Evolutionary conservation across 1,140 invertebrate species (phyloP).

Genomic region (Zaprionus gabonicus): DNA sequence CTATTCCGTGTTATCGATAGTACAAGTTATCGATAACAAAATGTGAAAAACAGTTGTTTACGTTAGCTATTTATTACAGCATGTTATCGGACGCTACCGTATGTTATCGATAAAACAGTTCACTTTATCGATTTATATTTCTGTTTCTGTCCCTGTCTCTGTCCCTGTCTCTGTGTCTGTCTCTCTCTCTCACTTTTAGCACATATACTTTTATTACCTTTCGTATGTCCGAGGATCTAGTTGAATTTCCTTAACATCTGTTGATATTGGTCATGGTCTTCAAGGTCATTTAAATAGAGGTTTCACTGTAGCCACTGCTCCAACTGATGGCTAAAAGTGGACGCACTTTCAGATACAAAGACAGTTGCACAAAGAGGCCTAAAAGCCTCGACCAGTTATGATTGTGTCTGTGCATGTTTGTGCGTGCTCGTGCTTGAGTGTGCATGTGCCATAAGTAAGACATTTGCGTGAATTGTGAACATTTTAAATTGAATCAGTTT

Average conservation of each 20-base stretch:
- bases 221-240: not conserved
- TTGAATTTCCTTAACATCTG: not conserved
- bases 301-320: not conserved
- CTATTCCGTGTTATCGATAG: too few species aligned
- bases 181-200: too few species aligned
- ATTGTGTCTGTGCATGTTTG: not conserved
- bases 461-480: slow-evolving; percentile 49
- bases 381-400: slow-evolving; percentile 38
- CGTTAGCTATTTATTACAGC: too few species aligned
- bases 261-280: not conserved
- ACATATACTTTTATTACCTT: too few species aligned
- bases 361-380: slow-evolving; percentile 8
- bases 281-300: not conserved
- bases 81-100: too few species aligned
- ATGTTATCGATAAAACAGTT: too few species aligned
- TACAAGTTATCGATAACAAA: too few species aligned
- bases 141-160: too few species aligned
- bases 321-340: not conserved
- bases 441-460: slow-evolving; percentile 18
- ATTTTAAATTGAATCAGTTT: slow-evolving; percentile 71
- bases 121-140: too few species aligned
- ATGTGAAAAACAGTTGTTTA: too few species aligned
- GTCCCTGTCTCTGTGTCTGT: too few species aligned
- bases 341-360: not conserved
- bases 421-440: not conserved